Evolutionary conservation across 2,888 invertebrate species (phyloP).

Genomic region (Nebria brevicollis): DNA sequence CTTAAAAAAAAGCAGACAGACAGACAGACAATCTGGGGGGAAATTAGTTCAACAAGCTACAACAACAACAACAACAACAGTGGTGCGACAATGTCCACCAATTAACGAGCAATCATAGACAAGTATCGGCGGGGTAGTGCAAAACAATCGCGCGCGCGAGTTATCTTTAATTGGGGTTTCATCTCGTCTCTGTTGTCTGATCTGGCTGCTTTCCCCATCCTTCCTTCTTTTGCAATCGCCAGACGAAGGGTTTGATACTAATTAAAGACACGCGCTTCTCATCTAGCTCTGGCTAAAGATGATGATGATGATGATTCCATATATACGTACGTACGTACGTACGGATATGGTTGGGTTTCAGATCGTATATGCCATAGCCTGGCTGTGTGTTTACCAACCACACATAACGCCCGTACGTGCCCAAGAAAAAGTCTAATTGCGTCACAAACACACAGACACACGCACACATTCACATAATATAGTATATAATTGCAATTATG

Average conservation of each 20-base stretch:
- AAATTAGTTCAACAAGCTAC: too few species aligned
- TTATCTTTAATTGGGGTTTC: constrained; percentile 14
- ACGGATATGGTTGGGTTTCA: neutral
- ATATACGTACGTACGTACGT: neutral
- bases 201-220: neutral
- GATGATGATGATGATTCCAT: constrained; percentile 10
- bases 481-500: neutral
- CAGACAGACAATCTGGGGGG: too few species aligned
- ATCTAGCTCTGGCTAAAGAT: neutral
- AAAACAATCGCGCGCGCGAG: constrained; percentile 12
- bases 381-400: constrained; percentile 32
- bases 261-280: constrained; percentile 1
- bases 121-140: constrained; percentile 31
- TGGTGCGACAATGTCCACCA: constrained; percentile 19
- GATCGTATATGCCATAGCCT: constrained; percentile 5
- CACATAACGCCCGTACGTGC: constrained; percentile 45
- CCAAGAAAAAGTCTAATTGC: constrained; percentile 44
- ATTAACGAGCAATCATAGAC: constrained; percentile 45
- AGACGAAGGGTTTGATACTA: neutral
- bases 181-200: neutral
- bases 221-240: neutral
- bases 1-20: too few species aligned
- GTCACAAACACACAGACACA: constrained; percentile 17
- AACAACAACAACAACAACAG: constrained; percentile 6
- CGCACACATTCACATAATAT: constrained; percentile 7